Evolutionary conservation across 2,888 invertebrate species (phyloP), one percentile per base, ranked within the genome.

Genomic region (Lacanobia wlatinum): DNA sequence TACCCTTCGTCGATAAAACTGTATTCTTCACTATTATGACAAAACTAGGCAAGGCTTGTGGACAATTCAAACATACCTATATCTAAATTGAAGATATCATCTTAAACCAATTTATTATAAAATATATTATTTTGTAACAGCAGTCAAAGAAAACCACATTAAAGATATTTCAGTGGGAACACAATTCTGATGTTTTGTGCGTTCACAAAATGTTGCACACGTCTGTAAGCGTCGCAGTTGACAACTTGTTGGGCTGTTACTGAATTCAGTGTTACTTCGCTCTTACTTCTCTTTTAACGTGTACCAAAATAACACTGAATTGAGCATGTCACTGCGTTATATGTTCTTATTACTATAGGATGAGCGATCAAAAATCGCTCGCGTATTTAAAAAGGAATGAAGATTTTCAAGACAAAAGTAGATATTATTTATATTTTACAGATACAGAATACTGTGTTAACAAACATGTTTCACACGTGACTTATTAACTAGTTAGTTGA

Each of bases 381-480:
- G 10, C 21, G 8, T 38, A 23, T 23, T 65, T 43, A 43, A n/a
- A 28, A 53, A 58, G 53, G 12, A 65, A 65, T 53, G 52, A n/a
- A 18, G 3, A 23, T 5, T 14, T 18, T 38, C 1, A 28, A 40
- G 12, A 60, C 1, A 43, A 38, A 12, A 40, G n/a, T 50, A n/a
- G 9, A 59, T 12, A 8, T 40, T 21, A 34, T 34, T 34, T 28
- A 28, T 28, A 28, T 53, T 18, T 43, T 23, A 28, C 18, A 16
- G 40, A 40, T 53, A 50, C 55, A 59, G 46, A 56, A 34, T 52
- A 64, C 7, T 28, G 43, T 43, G 46, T 34, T 16, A 1, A 34
- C 53, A 60, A 50, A 46, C n/a, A 65, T 65, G 48, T 40, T 48
- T 7, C 64, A 78, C 63, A 28, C 73, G 55, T 73, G 64, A 52